These are phyloP conservation scores for Dryomyza anilis DNA, from an alignment of 2,888 invertebrate species.

Conservation along the genomic window DNA sequence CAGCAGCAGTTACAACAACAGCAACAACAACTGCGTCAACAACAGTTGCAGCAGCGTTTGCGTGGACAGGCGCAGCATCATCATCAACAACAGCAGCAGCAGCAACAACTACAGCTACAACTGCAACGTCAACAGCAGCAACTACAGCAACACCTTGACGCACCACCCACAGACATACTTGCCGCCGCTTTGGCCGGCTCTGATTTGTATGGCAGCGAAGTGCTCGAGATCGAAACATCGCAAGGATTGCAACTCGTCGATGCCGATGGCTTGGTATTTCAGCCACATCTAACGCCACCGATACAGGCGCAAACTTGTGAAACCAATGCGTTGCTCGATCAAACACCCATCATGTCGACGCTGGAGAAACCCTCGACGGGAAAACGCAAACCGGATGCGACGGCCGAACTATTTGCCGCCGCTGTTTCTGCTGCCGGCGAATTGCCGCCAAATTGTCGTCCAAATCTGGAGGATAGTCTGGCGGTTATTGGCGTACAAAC, in stretches of 20 bases:
- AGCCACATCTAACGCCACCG: constrained; percentile 47
- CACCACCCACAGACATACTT: constrained; percentile 66
- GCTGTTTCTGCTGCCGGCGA: constrained; percentile 15
- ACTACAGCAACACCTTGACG: constrained; percentile 49
- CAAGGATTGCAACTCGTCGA: constrained; percentile 40
- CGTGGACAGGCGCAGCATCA: no score
- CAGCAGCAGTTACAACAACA: constrained; percentile 21
- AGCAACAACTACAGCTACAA: no score
- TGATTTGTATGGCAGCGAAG: constrained; percentile 68
- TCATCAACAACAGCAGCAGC: constrained; percentile 18
- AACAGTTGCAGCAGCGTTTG: no score
- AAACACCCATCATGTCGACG: constrained; percentile 81
- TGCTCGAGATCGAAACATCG: constrained; percentile 42
- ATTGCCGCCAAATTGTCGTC: constrained; percentile 33
- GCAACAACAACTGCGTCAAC: constrained; percentile 58
- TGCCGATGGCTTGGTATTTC: constrained; percentile 41
- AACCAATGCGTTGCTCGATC: constrained; percentile 76
- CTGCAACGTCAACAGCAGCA: constrained; percentile 43
- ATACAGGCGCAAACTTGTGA: constrained; percentile 68
- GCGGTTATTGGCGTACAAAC: constrained; percentile 67
- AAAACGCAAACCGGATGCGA: constrained; percentile 5
- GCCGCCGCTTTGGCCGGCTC: constrained; percentile 78
- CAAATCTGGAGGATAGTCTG: constrained; percentile 64
- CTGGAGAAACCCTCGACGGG: constrained; percentile 69
- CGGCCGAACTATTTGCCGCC: constrained; percentile 14